A percentile compares a stretch with the other conserved stretches of the same genome.
Conservation (phyloP, 2,888 invertebrate genomes). For the Omphaloscelis lunosa region DNA sequence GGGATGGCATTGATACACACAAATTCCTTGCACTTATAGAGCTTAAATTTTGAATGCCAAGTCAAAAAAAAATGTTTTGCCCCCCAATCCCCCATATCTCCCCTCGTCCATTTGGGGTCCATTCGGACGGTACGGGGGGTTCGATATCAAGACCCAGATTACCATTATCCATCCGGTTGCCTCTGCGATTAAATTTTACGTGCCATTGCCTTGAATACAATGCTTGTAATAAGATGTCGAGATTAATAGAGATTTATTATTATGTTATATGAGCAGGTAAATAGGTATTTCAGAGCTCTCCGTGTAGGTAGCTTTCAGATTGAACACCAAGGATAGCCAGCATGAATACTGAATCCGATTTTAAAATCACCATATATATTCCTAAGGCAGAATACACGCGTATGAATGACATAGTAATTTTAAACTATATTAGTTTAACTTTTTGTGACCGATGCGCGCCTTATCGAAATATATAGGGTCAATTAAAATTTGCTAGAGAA, state of each 20-base stretch:
- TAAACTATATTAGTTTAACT: neutral
- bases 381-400: neutral
- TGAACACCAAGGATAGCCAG: neutral
- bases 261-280: neutral
- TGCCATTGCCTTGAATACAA: too few species aligned
- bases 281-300: neutral
- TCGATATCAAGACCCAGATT: too few species aligned
- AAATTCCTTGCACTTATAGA: too few species aligned
- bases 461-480: neutral
- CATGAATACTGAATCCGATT: neutral
- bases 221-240: neutral
- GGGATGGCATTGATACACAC: too few species aligned
- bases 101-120: too few species aligned
- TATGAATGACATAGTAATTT: neutral
- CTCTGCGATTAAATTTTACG: too few species aligned
- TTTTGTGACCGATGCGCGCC: neutral
- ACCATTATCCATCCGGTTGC: too few species aligned
- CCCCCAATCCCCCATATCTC: too few species aligned
- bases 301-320: neutral
- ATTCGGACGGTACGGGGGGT: too few species aligned
- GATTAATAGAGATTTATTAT: neutral
- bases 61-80: too few species aligned
- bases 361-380: slow-evolving; percentile 8
- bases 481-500: too few species aligned
- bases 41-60: too few species aligned